phyloP scores from a whole-genome alignment of 1,140 invertebrate genomes.

The Cydia splendana region DNA sequence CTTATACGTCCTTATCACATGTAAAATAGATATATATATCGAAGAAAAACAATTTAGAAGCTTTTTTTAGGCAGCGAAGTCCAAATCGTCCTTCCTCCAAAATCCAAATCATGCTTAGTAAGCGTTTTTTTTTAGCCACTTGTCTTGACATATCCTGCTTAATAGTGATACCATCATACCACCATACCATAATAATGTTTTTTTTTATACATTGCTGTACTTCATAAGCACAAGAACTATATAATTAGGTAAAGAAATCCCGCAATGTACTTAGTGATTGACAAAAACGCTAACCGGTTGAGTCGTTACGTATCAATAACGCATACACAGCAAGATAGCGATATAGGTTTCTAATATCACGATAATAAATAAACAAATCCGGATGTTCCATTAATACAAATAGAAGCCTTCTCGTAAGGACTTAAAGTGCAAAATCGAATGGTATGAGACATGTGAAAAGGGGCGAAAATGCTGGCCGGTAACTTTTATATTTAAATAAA shows the following conservation, averaged over 20 bases:
- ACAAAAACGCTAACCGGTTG: background rate
- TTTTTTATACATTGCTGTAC: background rate
- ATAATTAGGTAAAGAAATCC: background rate
- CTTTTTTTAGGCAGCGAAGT: no score
- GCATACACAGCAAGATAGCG: conserved; percentile 5
- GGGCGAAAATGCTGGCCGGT: conserved; percentile 19
- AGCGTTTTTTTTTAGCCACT: background rate
- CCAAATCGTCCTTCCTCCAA: background rate
- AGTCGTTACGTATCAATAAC: conserved; percentile 3
- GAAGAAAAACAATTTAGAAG: no score
- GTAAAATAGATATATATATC: no score
- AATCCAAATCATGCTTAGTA: background rate
- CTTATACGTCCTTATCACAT: no score
- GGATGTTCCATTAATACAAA: background rate
- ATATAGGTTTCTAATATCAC: conserved; percentile 28
- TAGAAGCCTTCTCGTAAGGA: background rate
- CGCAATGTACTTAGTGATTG: background rate
- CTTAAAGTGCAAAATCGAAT: conserved; percentile 3
- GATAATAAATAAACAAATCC: conserved; percentile 26
- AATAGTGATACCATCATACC: background rate
- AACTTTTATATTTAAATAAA: conserved; percentile 29
- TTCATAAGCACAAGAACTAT: background rate
- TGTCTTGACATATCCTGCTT: background rate
- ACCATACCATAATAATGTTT: no score
- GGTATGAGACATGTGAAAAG: background rate